These are phyloP conservation scores for Cheilosia impressa DNA, from an alignment of 2,888 invertebrate species.

Conservation along the genomic window DNA sequence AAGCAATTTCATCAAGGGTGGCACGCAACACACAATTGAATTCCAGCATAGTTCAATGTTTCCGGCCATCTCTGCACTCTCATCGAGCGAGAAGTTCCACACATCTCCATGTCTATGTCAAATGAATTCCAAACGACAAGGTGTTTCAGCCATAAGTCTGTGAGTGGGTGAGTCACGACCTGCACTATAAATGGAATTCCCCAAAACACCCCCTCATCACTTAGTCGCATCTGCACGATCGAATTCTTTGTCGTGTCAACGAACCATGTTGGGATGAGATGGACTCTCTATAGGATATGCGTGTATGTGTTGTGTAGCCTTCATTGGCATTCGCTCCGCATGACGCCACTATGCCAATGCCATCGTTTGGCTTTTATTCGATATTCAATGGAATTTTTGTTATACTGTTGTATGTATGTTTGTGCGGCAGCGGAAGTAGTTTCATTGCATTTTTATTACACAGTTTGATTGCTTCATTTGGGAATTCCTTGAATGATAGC, in stretches of 20 bases:
- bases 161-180: conserved; percentile 12
- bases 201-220: conserved; percentile 38
- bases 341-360: conserved; percentile 11
- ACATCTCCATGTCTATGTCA: conserved; percentile 18
- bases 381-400: conserved; percentile 68
- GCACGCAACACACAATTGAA: conserved; percentile 58
- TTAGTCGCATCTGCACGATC: conserved; percentile 21
- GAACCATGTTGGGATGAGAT: conserved; percentile 30
- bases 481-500: conserved; percentile 58
- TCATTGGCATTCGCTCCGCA: conserved; percentile 40
- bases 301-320: conserved; percentile 2
- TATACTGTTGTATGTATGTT: conserved; percentile 28
- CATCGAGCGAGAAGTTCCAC: conserved; percentile 10
- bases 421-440: conserved; percentile 42
- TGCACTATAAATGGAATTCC: conserved; percentile 27
- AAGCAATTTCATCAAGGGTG: conserved; percentile 52
- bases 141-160: conserved; percentile 33
- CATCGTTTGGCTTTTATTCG: conserved; percentile 46
- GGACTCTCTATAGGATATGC: neutral
- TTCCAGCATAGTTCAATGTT: conserved; percentile 64
- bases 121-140: conserved; percentile 56
- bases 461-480: conserved; percentile 72
- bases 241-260: conserved; percentile 70
- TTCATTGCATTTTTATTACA: conserved; percentile 72
- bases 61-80: conserved; percentile 26